Base-by-base conservation (phyloP, 2,888 invertebrate genomes). In the Thecocarcelia acutangulata region DNA sequence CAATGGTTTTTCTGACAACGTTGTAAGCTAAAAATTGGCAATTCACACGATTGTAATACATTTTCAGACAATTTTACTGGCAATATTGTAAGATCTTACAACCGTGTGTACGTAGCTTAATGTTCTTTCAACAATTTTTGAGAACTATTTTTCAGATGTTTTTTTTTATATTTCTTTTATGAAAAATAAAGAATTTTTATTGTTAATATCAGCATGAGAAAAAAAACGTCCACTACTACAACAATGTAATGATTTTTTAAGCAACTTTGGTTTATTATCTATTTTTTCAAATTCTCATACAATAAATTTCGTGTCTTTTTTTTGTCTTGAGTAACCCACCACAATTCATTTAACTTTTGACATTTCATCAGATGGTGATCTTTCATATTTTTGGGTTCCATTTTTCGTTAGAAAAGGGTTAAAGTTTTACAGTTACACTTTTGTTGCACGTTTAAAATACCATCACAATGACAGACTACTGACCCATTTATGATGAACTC, bases 341-440 rank as follows among this genome's bases (percentile, higher is more conserved):
- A 50, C 42, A 19, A 21, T 70, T 28, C 12, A 70, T 70, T 72
- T 52, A 59, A 66, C 52, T 78, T 59, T 42, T 78, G 72, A 72
- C 66, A 78, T 66, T 66, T 66, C 24, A 40, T 76, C 76, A 76
- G 68, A 56, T 46, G 24, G 17, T 58, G 24, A 13, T 33, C 44
- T 17, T 19, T 58, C 17, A 8, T 37, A n/a, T n/a, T 28, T 15
- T 56, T 56, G 11, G 13, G 13, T 44, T 15, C 13, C 37, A 33
- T 5, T 15, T 15, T 44, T 28, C 42, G 40, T 15, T 19, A 17
- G 24, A 44, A 46, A 37, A 73, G 61, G 52, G 61, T 73, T 54
- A 46, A 54, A 24, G 17, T 21, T 28, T 33, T 64, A 56, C 17
- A 50, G 44, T 46, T 58, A 69, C 33, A 72, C 8, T 15, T 17